These are phyloP conservation scores for Platygyra sinensis DNA, from an alignment of 64 coral and sea anemone genomes.

Conservation along the genomic window DNA sequence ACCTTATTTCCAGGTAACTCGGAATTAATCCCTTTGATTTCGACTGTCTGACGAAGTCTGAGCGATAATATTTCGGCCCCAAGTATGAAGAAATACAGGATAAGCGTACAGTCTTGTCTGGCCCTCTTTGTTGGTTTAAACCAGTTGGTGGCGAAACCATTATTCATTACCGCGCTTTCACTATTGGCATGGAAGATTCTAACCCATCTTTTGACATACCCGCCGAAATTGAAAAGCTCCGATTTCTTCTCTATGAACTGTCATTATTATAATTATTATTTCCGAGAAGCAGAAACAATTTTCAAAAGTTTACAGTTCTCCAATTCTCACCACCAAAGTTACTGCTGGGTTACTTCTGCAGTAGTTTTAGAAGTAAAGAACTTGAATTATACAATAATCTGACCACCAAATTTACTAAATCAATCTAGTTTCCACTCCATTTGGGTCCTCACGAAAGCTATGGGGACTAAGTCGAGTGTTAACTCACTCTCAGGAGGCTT, in stretches of 20 bases:
- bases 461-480: background rate
- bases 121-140: background rate
- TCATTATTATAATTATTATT: too few species aligned
- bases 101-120: background rate
- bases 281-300: too few species aligned
- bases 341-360: too few species aligned
- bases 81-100: background rate
- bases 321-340: too few species aligned
- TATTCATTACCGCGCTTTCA: too few species aligned
- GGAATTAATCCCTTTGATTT: background rate
- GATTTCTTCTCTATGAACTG: background rate
- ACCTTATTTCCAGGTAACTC: background rate
- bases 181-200: too few species aligned
- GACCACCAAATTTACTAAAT: too few species aligned
- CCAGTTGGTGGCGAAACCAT: background rate
- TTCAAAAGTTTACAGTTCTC: too few species aligned
- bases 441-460: too few species aligned
- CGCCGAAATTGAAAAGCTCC: background rate
- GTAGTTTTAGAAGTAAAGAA: too few species aligned
- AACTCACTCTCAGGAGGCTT: conserved; percentile 71
- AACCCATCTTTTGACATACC: background rate
- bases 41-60: background rate
- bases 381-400: too few species aligned
- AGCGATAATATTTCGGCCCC: background rate
- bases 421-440: too few species aligned